These are phyloP conservation scores for Pandion haliaetus DNA, from an alignment of 2,113 vertebrate genomes.

Conservation along the genomic window DNA sequence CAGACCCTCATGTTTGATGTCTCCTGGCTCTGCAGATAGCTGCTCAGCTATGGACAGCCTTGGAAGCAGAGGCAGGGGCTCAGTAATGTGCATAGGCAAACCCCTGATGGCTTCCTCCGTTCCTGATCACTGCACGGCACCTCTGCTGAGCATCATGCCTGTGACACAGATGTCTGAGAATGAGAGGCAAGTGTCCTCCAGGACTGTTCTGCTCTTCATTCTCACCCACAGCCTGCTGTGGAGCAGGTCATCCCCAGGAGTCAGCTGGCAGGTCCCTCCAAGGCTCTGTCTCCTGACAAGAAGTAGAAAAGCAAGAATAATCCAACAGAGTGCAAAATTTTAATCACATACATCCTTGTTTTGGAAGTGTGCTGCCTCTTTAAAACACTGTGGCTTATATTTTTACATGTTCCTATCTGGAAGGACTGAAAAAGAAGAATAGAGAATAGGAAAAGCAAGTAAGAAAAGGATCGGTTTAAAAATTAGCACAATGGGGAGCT, in stretches of 20 bases:
- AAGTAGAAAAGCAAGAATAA: neutral
- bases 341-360: neutral
- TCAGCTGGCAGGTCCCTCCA: neutral
- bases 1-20: neutral
- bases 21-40: neutral
- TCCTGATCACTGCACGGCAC: neutral
- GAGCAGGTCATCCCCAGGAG: neutral
- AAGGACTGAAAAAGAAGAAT: neutral
- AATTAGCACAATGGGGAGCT: neutral
- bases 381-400: neutral
- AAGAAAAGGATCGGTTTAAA: neutral
- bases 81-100: neutral
- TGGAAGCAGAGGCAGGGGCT: neutral
- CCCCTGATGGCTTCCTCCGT: rapidly evolving
- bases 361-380: neutral
- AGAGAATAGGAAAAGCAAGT: neutral
- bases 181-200: neutral
- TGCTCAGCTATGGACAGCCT: neutral
- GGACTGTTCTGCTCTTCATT: neutral
- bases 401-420: neutral
- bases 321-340: neutral
- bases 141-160: neutral
- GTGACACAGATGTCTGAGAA: neutral
- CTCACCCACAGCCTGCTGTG: neutral
- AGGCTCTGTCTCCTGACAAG: neutral